A percentile compares a stretch with the other conserved stretches of the same genome.
Conservation (phyloP, 2,113 vertebrate genomes). For the Aspidoscelis tigris region DNA sequence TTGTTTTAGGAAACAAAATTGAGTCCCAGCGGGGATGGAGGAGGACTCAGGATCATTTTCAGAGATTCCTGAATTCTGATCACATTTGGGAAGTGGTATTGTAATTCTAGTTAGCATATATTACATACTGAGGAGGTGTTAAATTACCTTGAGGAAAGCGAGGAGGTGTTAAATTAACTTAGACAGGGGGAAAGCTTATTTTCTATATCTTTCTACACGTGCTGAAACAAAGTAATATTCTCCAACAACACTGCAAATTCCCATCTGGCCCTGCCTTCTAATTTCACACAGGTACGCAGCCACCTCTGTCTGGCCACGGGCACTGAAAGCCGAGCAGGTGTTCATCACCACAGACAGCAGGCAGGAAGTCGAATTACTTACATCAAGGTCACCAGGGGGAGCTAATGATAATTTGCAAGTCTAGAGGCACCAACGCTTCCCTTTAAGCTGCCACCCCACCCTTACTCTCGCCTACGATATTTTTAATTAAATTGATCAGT, state of each 20-base stretch:
- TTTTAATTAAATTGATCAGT: constrained; percentile 58
- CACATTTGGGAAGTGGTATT: not conserved
- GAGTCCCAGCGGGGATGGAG: not conserved
- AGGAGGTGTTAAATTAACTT: not conserved
- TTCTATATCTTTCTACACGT: not conserved
- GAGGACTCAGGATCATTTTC: not conserved
- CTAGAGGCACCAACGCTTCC: constrained; percentile 29
- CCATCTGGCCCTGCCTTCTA: constrained; percentile 25
- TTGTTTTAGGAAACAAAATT: constrained; percentile 1
- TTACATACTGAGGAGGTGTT: not conserved
- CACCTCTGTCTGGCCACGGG: constrained; percentile 23
- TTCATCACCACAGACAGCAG: not conserved
- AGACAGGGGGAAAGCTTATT: not conserved
- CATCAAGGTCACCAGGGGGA: constrained; percentile 37
- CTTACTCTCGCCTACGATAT: constrained; percentile 40
- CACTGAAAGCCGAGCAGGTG: constrained; percentile 24
- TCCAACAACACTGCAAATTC: constrained; percentile 7
- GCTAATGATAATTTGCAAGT: constrained; percentile 44
- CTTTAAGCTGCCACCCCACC: constrained; percentile 55
- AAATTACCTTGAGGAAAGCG: not conserved
- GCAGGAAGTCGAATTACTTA: constrained; percentile 37
- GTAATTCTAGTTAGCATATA: not conserved
- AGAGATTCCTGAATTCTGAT: not conserved
- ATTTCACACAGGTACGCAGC: constrained; percentile 34
- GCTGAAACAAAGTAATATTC: constrained; percentile 11